These are phyloP conservation scores for Myotis daubentonii DNA, from an alignment of 2,797 vertebrate species.

Conservation along the genomic window DNA sequence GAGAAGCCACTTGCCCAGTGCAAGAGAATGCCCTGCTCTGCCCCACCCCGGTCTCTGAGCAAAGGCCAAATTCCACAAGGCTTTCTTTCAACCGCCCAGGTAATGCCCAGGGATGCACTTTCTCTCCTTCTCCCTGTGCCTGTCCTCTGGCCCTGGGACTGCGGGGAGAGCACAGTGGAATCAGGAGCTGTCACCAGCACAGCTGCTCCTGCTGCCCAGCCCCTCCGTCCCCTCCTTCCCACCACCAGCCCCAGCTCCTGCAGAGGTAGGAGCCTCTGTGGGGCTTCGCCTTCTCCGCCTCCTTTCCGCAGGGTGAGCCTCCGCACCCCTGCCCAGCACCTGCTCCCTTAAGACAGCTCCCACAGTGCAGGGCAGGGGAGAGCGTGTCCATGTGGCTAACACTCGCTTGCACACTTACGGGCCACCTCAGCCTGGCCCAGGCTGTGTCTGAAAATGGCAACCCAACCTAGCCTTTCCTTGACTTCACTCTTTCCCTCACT, in stretches of 20 bases:
- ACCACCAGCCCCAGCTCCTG: neutral
- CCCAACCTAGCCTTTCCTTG: neutral
- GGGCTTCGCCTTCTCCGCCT: neutral
- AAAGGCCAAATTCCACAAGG: neutral
- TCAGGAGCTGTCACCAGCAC: neutral
- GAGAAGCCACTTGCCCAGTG: neutral
- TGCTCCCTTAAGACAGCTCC: neutral
- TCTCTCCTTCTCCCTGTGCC: neutral
- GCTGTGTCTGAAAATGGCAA: neutral
- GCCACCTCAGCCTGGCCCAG: neutral
- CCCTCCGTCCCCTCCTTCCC: neutral
- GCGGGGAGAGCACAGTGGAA: neutral
- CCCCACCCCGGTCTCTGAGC: neutral
- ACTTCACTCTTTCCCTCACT: neutral
- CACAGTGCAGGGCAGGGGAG: neutral
- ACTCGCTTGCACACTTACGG: neutral
- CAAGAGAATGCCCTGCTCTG: neutral
- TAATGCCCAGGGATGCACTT: no score
- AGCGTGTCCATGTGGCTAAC: neutral
- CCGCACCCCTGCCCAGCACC: neutral
- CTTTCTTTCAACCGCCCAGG: neutral
- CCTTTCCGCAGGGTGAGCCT: neutral
- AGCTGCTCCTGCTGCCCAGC: neutral
- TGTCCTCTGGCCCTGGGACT: neutral
- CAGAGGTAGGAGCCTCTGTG: neutral